Evolutionary conservation across 2,888 invertebrate genomes (phyloP).

Genomic region (Drosophila putrida): DNA sequence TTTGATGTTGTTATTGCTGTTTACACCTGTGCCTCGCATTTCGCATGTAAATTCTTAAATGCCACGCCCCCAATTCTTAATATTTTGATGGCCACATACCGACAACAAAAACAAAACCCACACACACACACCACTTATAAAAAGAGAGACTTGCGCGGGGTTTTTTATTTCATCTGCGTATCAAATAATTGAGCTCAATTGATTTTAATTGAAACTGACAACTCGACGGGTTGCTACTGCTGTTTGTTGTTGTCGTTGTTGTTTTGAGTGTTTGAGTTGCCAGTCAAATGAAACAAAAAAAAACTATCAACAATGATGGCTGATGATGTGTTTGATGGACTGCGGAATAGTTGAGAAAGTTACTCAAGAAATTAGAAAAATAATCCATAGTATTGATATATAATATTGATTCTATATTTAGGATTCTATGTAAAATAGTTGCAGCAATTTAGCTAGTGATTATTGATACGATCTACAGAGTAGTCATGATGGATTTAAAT

Average conservation of each 20-base stretch:
- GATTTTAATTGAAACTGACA: slow-evolving; percentile 81
- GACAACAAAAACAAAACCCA: slow-evolving; percentile 40
- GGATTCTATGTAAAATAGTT: background rate
- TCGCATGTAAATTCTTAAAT: slow-evolving; percentile 53
- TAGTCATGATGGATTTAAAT: background rate
- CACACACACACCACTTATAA: slow-evolving; percentile 36
- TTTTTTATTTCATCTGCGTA: slow-evolving; percentile 73
- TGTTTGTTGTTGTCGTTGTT: slow-evolving; percentile 33
- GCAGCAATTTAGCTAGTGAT: background rate
- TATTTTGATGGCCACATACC: slow-evolving; percentile 60
- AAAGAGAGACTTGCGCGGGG: slow-evolving; percentile 49
- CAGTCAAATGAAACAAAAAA: slow-evolving; percentile 69
- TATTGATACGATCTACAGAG: background rate
- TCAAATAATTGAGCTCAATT: slow-evolving; percentile 81
- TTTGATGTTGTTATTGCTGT: slow-evolving; percentile 45
- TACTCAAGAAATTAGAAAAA: background rate
- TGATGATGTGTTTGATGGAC: slow-evolving; percentile 43
- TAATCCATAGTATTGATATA: background rate
- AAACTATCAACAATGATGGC: slow-evolving; percentile 55
- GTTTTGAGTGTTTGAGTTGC: slow-evolving; percentile 37
- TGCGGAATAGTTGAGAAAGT: slow-evolving; percentile 16
- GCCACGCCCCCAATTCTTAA: slow-evolving; percentile 56
- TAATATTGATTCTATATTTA: background rate
- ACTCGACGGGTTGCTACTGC: slow-evolving; percentile 51
- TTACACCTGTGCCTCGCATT: slow-evolving; percentile 64